A percentile compares a stretch with the other conserved stretches of the same genome.
phyloP scores from a whole-genome alignment of 1,140 invertebrate genomes.

The Aradophagus sp. region DNA sequence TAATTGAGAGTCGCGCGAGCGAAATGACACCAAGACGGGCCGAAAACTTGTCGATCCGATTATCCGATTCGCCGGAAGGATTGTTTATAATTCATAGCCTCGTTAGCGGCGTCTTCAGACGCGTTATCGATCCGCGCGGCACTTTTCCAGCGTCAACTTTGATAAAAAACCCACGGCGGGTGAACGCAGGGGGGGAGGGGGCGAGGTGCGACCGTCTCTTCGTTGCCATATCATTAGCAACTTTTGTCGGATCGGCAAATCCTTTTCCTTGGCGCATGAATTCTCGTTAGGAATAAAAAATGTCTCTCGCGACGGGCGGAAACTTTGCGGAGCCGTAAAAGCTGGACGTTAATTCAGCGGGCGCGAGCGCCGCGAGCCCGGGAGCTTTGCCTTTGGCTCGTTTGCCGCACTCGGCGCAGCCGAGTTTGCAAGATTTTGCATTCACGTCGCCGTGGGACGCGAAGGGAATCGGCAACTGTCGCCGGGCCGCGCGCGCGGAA shows the following conservation, averaged over 20 bases:
- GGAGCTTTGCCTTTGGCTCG: constrained; percentile 43
- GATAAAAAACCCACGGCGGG: no score
- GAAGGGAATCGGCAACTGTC: constrained; percentile 42
- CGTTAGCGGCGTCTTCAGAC: no score
- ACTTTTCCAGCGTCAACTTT: no score
- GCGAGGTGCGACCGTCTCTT: no score
- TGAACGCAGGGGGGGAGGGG: no score
- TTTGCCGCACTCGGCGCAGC: constrained; percentile 42
- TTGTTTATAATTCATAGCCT: no score
- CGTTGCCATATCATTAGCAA: constrained; percentile 44
- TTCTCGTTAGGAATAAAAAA: constrained; percentile 53
- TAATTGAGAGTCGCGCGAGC: no score
- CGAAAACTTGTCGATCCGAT: no score
- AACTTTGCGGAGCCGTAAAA: constrained; percentile 52
- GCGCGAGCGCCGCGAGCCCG: constrained; percentile 38
- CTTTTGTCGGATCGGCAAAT: constrained; percentile 42
- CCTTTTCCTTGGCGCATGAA: constrained; percentile 40
- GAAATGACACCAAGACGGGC: no score
- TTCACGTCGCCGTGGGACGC: constrained; percentile 34
- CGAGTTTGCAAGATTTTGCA: constrained; percentile 50
- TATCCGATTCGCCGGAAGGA: no score
- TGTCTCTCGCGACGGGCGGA: constrained; percentile 37
- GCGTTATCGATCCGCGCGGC: no score
- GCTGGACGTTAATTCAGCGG: constrained; percentile 48
- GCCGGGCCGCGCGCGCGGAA: constrained; percentile 36